A percentile compares a stretch with the other conserved stretches of the same genome.
These are phyloP conservation scores for Drosophila fuyamai DNA, from an alignment of 1,140 invertebrate genomes.

Conservation along the genomic window DNA sequence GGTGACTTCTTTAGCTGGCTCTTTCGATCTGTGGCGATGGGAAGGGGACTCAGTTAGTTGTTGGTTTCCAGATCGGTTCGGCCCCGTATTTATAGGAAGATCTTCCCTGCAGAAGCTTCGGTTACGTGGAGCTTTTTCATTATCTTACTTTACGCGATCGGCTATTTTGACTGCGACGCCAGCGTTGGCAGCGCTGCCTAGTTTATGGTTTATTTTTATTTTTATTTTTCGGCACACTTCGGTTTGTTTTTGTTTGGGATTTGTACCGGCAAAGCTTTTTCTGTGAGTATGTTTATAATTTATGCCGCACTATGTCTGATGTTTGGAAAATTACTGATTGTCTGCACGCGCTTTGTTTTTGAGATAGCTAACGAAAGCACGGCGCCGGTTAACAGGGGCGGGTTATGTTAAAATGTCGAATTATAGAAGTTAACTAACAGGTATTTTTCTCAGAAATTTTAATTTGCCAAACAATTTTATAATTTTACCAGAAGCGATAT, in stretches of 20 bases:
- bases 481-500: neutral
- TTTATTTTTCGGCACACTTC: constrained; percentile 11
- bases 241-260: constrained; percentile 47
- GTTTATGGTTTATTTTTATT: constrained; percentile 21
- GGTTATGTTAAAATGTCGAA: constrained; percentile 14
- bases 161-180: neutral
- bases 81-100: constrained; percentile 63
- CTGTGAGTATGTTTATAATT: constrained; percentile 21
- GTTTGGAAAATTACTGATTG: constrained; percentile 52
- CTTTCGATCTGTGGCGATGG: constrained; percentile 37
- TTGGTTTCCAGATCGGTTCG: constrained; percentile 2
- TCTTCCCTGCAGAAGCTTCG: constrained; percentile 9
- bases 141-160: constrained; percentile 26
- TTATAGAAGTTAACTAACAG: constrained; percentile 26
- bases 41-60: constrained; percentile 23
- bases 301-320: constrained; percentile 23
- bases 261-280: constrained; percentile 18
- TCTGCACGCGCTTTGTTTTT: constrained; percentile 17
- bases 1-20: constrained; percentile 8
- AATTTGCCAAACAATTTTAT: neutral
- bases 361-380: constrained; percentile 14
- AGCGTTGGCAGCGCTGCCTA: neutral
- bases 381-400: constrained; percentile 15
- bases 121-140: constrained; percentile 26
- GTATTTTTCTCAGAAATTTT: neutral